These are phyloP conservation scores for Hirtodrosophila histrioides DNA, from an alignment of 2,888 invertebrate species.

Conservation along the genomic window DNA sequence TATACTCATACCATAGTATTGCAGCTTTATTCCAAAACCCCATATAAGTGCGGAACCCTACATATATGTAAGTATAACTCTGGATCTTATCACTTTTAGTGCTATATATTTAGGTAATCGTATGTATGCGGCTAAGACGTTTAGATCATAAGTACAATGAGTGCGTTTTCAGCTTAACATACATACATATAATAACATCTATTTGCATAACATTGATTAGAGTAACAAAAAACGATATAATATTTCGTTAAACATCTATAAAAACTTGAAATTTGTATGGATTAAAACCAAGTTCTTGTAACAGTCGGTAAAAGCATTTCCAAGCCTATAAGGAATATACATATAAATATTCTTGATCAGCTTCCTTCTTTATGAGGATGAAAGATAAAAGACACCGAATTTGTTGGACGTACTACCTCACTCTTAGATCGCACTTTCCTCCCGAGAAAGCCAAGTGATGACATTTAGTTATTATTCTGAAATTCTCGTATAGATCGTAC, in stretches of 20 bases:
- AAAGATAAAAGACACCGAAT: no score
- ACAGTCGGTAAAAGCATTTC: not conserved
- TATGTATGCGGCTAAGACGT: conserved; percentile 11
- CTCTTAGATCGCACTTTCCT: no score
- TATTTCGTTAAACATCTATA: no score
- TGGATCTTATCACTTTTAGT: conserved; percentile 38
- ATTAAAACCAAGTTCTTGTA: not conserved
- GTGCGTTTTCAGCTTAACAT: conserved; percentile 1
- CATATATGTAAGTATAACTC: conserved; percentile 3
- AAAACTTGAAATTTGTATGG: not conserved
- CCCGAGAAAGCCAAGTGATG: no score
- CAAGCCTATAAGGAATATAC: not conserved
- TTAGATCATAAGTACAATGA: conserved; percentile 53
- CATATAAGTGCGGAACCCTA: not conserved
- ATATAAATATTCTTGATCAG: not conserved
- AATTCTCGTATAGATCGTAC: no score
- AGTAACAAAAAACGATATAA: conserved; percentile 7
- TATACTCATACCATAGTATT: no score
- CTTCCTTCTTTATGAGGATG: not conserved
- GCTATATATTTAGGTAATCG: conserved; percentile 2
- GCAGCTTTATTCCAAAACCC: conserved; percentile 4
- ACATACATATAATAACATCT: not conserved
- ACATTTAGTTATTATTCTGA: no score
- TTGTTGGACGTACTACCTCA: no score
- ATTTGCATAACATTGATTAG: not conserved